Base-by-base conservation (phyloP, 2,113 vertebrate genomes). In the Aplodontia rufa region DNA sequence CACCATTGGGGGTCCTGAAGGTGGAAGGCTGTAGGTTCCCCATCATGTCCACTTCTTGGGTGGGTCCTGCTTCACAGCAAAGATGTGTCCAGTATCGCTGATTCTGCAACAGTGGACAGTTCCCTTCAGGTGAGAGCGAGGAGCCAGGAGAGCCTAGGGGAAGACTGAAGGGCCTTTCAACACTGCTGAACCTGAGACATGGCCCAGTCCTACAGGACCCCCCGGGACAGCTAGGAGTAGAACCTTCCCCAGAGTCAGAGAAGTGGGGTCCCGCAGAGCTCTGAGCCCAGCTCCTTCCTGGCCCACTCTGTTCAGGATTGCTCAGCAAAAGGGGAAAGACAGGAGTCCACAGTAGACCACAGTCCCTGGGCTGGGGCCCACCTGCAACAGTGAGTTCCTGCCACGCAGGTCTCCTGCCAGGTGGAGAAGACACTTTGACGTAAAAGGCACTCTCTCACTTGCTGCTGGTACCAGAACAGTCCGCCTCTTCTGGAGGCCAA, bases 61-160 rank as follows among this genome's bases (percentile, higher is more conserved):
- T 13, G 30, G 24, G 1, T 85, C n/a, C 58, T 68, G 79, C 37
- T 78, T 71, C 45, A 5, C 2, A 42, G 58, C 79, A 37, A 13
- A 51, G n/a, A 35, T 14, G 7, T 35, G 55, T 47, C 79, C 4
- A 14, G 3, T 10, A 28, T 51, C 3, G 0, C 37, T 22, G 60
- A 14, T 20, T 30, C n/a, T 4, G 1, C 35, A 1, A 0, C 1
- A 7, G 68, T 5, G 22, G 49, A 28, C 4, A 3, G 49, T 3
- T 0, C 6, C 7, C 51, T 51, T 22, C 37, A 53, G 4, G 42
- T 42, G 16, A 32, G n/a, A n/a, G 58, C 0, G 17, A 74, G 55
- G 86, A 49, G 55, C 53, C 19, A 2, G 16, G 6, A 6, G 1
- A 5, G 5, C 47, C 60, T 53, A 24, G n/a, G 13, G n/a, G 53